phyloP scores from a whole-genome alignment of 2,888 invertebrate species.

The Synanthedon myopaeformis region DNA sequence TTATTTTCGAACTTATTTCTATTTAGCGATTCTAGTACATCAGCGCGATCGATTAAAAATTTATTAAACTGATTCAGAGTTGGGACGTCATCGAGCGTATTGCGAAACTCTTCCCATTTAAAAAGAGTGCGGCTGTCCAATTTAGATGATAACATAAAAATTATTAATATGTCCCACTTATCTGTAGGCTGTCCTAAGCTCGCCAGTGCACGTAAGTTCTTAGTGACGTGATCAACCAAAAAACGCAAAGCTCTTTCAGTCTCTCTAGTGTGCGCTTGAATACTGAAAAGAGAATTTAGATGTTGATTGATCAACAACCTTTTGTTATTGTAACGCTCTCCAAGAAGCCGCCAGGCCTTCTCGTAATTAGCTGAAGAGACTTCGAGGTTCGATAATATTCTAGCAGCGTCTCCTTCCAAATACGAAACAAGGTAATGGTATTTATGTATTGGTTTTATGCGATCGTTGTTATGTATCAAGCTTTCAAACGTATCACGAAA shows the following conservation, averaged over 20 bases:
- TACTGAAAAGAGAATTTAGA: slow-evolving; percentile 9
- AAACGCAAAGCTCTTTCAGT: slow-evolving; percentile 9
- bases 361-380: slow-evolving; percentile 7
- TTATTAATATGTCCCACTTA: slow-evolving; percentile 8
- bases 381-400: slow-evolving; percentile 9
- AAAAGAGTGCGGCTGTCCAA: slow-evolving; percentile 8
- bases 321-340: slow-evolving; percentile 10
- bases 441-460: slow-evolving; percentile 10
- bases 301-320: slow-evolving; percentile 10
- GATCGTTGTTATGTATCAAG: slow-evolving; percentile 13
- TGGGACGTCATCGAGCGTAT: slow-evolving; percentile 1
- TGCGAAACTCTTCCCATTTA: slow-evolving; percentile 6
- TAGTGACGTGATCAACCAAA: slow-evolving; percentile 12
- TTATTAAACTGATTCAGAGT: slow-evolving; percentile 2
- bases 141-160: slow-evolving; percentile 8
- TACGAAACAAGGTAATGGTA: slow-evolving; percentile 12
- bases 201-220: slow-evolving; percentile 12
- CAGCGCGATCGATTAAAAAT: slow-evolving; percentile 4
- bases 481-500: slow-evolving; percentile 12
- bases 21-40: slow-evolving; percentile 3
- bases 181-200: slow-evolving; percentile 11
- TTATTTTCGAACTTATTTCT: neutral
- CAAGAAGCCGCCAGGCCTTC: slow-evolving; percentile 6
- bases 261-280: slow-evolving; percentile 6
- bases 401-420: slow-evolving; percentile 12